Percentiles rank a stretch among this genome's conserved stretches.
Evolutionary conservation across 2,113 vertebrate genomes (phyloP).

Genomic region (Siphamia tubifer): DNA sequence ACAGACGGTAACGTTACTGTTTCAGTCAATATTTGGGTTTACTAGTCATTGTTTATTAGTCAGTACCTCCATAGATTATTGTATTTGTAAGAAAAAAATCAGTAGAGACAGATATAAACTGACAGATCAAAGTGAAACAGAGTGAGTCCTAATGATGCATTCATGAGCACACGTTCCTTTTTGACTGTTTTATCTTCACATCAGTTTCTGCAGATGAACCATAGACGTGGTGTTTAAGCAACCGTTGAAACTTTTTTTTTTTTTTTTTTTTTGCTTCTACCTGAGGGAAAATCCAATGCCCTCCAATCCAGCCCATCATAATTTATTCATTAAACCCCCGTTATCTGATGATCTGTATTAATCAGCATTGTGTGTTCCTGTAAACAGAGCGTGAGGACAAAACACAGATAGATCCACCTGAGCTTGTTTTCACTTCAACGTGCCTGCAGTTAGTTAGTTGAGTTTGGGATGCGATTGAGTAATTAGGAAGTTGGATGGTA

Average conservation of each 20-base stretch:
- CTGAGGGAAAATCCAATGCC: constrained; percentile 1
- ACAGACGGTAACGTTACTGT: too few relatives aligned
- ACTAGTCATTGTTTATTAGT: too few relatives aligned
- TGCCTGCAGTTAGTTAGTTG: constrained; percentile 31
- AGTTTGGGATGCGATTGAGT: constrained; percentile 33
- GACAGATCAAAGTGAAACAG: too few relatives aligned
- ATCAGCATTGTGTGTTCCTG: constrained; percentile 49
- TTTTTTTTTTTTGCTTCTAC: constrained; percentile 1
- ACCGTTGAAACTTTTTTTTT: not conserved
- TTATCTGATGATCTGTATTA: constrained; percentile 67
- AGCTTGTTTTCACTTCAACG: constrained; percentile 28
- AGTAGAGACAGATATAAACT: too few relatives aligned
- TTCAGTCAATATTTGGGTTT: too few relatives aligned
- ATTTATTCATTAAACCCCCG: constrained; percentile 70
- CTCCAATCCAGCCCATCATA: constrained; percentile 34
- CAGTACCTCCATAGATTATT: too few relatives aligned
- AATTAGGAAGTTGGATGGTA: constrained; percentile 63
- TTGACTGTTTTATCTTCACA: too few relatives aligned
- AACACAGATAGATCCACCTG: constrained; percentile 39
- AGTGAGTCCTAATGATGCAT: too few relatives aligned
- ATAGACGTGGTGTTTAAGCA: not conserved
- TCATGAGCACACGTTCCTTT: too few relatives aligned
- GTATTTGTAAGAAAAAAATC: too few relatives aligned
- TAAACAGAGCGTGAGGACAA: constrained; percentile 62
- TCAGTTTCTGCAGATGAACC: not conserved